Conservation (phyloP, 2,113 vertebrate genomes). For the Gracilinanus agilis region DNA sequence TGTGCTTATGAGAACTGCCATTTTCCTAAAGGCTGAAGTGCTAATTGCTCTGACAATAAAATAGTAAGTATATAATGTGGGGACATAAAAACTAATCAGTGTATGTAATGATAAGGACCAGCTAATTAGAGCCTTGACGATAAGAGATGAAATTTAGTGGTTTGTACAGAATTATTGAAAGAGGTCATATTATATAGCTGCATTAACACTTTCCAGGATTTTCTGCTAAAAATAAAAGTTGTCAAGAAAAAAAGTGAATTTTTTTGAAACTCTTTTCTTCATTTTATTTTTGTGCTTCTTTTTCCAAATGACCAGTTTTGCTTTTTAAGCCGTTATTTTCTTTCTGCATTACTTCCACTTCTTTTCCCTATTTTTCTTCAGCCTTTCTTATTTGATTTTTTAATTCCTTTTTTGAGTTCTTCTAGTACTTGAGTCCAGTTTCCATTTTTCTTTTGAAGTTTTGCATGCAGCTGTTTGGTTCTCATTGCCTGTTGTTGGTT, state of each 20-base stretch:
- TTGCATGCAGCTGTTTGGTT: too few relatives aligned
- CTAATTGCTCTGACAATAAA: constrained; percentile 54
- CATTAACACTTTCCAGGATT: background rate
- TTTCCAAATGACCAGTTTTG: too few relatives aligned
- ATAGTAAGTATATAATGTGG: constrained; percentile 34
- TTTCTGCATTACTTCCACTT: too few relatives aligned
- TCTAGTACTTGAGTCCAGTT: too few relatives aligned
- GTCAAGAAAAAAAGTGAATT: background rate
- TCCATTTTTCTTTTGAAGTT: too few relatives aligned
- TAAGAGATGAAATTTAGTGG: constrained; percentile 46
- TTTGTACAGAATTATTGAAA: background rate
- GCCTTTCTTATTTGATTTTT: too few relatives aligned
- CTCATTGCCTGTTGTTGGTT: too few relatives aligned
- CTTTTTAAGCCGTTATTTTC: too few relatives aligned
- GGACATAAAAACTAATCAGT: constrained; percentile 57
- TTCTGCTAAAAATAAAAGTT: background rate
- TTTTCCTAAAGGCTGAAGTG: constrained; percentile 57
- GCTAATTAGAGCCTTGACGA: constrained; percentile 56
- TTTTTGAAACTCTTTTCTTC: background rate
- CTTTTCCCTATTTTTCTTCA: too few relatives aligned
- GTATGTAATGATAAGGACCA: constrained; percentile 46
- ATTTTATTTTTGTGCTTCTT: too few relatives aligned
- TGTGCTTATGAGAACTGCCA: constrained; percentile 49
- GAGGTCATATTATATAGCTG: background rate
- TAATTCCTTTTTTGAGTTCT: too few relatives aligned